Evolutionary conservation across 2,113 vertebrate genomes (phyloP).

Genomic region (Cavia aperea): DNA sequence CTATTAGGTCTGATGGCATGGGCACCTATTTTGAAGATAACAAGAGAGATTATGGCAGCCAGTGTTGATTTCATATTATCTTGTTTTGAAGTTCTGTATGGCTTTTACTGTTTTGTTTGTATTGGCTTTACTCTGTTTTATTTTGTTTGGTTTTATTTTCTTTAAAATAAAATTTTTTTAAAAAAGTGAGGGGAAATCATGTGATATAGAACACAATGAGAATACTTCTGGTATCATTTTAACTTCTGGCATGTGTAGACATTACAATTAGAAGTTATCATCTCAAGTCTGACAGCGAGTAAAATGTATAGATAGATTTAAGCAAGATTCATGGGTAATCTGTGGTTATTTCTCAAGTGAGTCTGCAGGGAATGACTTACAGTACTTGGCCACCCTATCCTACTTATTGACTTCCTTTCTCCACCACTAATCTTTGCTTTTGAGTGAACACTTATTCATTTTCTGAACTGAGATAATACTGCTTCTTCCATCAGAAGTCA

Average conservation of each 20-base stretch:
- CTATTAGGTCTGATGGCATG: no score
- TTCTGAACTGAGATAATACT: not conserved
- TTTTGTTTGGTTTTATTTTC: no score
- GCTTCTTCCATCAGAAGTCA: not conserved
- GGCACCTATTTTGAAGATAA: no score
- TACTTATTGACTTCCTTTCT: not conserved
- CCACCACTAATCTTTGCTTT: not conserved
- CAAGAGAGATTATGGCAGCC: no score
- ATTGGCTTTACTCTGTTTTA: no score
- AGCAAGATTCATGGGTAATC: rapidly evolving
- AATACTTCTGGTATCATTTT: not conserved
- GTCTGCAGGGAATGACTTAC: not conserved
- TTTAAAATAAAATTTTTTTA: no score
- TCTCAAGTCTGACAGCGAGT: not conserved
- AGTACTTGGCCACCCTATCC: not conserved
- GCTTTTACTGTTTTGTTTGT: no score
- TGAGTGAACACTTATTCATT: not conserved
- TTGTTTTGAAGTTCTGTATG: no score
- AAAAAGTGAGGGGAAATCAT: not conserved
- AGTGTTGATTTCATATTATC: no score
- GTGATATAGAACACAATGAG: not conserved
- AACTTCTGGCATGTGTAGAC: not conserved
- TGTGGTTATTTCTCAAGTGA: not conserved
- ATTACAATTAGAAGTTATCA: not conserved
- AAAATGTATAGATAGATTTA: not conserved